These are phyloP conservation scores for Sitta europaea DNA, from an alignment of 2,113 vertebrate species.

Conservation along the genomic window DNA sequence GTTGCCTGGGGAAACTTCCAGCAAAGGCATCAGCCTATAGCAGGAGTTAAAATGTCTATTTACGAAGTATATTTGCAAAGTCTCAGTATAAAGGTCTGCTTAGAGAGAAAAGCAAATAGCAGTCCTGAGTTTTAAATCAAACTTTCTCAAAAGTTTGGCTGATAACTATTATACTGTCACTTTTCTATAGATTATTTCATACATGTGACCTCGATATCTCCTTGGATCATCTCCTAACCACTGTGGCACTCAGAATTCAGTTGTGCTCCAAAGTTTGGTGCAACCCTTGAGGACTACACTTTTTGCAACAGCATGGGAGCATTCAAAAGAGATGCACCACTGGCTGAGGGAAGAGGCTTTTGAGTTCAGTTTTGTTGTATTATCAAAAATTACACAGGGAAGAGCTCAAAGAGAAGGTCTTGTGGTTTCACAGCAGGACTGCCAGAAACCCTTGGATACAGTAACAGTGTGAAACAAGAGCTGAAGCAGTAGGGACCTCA, in stretches of 20 bases:
- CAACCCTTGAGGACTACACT: not conserved
- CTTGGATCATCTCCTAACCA: not conserved
- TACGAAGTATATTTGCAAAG: not conserved
- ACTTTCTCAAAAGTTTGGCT: not conserved
- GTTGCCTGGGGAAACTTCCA: not conserved
- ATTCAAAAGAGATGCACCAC: not conserved
- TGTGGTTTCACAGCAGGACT: not conserved
- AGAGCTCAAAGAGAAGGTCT: not conserved
- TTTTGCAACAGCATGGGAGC: not conserved
- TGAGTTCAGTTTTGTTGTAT: not conserved
- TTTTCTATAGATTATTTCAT: not conserved
- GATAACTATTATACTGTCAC: not conserved
- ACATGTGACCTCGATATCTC: not conserved
- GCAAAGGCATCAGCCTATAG: not conserved
- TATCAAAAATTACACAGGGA: slow-evolving; percentile 16
- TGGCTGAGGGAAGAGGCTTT: not conserved
- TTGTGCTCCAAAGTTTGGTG: not conserved
- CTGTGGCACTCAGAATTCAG: not conserved
- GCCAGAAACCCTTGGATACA: not conserved
- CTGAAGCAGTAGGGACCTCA: slow-evolving; percentile 3
- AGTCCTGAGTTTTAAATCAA: not conserved
- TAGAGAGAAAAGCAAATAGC: not conserved
- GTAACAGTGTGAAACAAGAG: not conserved
- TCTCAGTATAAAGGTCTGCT: not conserved
- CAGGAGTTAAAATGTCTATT: not conserved